Evolutionary conservation across 2,797 vertebrate genomes (phyloP), one percentile per base, ranked within the genome.

Genomic region (Arnoldichthys spilopterus): DNA sequence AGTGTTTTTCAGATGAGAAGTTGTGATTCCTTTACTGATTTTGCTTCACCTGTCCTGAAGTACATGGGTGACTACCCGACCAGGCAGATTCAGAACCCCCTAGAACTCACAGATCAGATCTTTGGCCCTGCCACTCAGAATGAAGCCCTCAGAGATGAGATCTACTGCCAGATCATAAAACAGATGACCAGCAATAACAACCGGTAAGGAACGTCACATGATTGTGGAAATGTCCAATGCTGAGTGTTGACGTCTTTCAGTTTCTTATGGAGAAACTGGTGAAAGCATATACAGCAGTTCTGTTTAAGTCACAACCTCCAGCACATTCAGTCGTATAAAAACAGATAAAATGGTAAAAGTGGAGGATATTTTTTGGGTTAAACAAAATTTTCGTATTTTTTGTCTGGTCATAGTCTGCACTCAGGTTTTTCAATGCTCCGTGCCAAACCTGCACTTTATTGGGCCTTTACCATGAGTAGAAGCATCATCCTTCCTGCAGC

Each of bases 41-140:
- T 71, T 1, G 16, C n/a, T 74, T 71, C 51, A 99, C 97, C 96
- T 58, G 95, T 98, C 88, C 92, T 99, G 87, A 98, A 96, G 88
- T 99, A 98, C 80, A 99, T 97, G 96, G 98, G 97, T 0, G 97
- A 99, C 88, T 99, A 99, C 79, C 98, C 98, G 2, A 94, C 96
- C 43, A 96, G 95, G 78, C 97, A 98, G 88, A 49, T 87, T 54
- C 92, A 93, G 86, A 91, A 88, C 76, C 89, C 92, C 0, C 78
- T 93, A 0, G 96, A 98, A 80, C 94, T 98, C 88, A 98, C 96
- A 0, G 96, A 99, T 88, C 96, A 95, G 92, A 96, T 99, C 89
- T 99, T 99, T 64, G 87, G 92, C 0, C 85, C 90, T 1, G 93
- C 96, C 26, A 93, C 96, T n/a, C 82, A 94, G 81, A 84, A 96